Evolutionary conservation across 2,888 invertebrate species (phyloP).

Genomic region (Ametastegia equiseti): DNA sequence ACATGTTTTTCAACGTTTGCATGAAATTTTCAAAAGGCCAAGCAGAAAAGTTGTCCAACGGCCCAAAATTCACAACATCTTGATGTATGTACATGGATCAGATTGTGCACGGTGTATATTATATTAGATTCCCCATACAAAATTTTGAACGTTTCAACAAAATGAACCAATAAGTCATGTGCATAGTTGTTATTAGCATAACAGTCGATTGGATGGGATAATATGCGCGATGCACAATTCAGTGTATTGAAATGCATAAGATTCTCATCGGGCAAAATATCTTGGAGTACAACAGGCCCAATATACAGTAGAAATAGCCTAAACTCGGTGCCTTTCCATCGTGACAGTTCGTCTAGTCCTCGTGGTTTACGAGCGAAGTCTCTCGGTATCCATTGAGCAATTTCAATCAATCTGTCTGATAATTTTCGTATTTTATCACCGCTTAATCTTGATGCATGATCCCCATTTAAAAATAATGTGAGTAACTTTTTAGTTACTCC

Average conservation of each 20-base stretch:
- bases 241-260: neutral
- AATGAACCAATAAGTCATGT: neutral
- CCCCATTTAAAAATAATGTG: too few relatives aligned
- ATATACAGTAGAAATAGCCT: neutral
- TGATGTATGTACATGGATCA: constrained; percentile 55
- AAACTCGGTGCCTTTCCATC: neutral
- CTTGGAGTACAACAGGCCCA: neutral
- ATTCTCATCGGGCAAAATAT: neutral
- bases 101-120: constrained; percentile 55
- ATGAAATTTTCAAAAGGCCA: constrained; percentile 55
- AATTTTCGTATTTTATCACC: constrained; percentile 6
- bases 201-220: neutral
- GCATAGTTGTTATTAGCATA: neutral
- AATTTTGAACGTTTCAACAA: neutral
- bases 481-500: too few relatives aligned
- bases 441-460: constrained; percentile 24
- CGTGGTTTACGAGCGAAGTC: constrained; percentile 61
- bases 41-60: constrained; percentile 55
- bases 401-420: constrained; percentile 30
- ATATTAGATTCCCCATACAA: neutral
- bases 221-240: neutral
- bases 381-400: constrained; percentile 49
- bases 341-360: neutral
- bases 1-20: constrained; percentile 51
- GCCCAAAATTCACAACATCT: constrained; percentile 53